Evolutionary conservation across 2,888 invertebrate genomes (phyloP).

Genomic region (Ophion slaviceki): DNA sequence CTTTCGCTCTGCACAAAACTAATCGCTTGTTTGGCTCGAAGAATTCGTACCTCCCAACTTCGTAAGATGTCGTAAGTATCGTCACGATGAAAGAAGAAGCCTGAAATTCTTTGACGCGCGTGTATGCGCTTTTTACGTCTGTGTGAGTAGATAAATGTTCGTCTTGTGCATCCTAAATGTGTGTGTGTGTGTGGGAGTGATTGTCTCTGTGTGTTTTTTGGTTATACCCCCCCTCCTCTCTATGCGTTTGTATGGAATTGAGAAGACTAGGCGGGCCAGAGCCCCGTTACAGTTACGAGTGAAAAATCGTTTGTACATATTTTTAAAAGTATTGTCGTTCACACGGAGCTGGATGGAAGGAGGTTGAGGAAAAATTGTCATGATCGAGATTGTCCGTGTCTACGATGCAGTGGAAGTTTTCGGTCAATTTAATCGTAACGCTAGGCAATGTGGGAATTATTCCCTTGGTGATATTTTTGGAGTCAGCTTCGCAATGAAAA

Average conservation of each 20-base stretch:
- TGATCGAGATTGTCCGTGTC: neutral
- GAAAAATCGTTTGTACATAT: constrained; percentile 3
- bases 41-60: constrained; percentile 34
- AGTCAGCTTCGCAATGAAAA: no score
- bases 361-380: neutral
- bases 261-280: neutral
- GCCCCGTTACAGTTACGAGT: neutral
- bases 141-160: constrained; percentile 12
- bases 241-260: neutral
- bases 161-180: constrained; percentile 28
- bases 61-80: constrained; percentile 47
- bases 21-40: constrained; percentile 41
- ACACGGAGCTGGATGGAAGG: neutral
- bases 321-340: neutral
- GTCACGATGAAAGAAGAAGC: constrained; percentile 13
- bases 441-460: no score
- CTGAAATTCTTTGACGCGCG: neutral
- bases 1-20: constrained; percentile 12
- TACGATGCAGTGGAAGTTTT: no score
- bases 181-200: neutral
- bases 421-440: no score
- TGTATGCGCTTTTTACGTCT: constrained; percentile 6
- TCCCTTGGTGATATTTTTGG: no score
- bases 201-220: neutral
- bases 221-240: neutral